Base-by-base conservation (phyloP, 2,113 vertebrate genomes). In the Nicator chloris region DNA sequence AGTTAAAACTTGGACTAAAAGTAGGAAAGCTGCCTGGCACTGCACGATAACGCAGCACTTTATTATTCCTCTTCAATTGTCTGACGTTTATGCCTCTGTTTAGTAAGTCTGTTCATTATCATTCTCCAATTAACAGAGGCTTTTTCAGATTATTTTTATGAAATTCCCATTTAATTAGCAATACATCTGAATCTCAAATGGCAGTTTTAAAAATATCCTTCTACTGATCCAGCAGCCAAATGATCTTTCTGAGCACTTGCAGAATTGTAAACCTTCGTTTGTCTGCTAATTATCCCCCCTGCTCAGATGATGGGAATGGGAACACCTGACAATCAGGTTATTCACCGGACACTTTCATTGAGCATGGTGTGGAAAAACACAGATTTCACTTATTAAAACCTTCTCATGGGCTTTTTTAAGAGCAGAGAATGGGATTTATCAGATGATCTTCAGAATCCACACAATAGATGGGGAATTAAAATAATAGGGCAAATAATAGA, bases 241-340 rank as follows among this genome's bases (percentile, higher is more conserved):
- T 66, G 77, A 92, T 83, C 89, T 94, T 92, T 93, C 83, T 91
- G 94, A 87, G 82, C 95, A 92, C 68, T 92, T 75, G 51, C 53
- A 70, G 86, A 45, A 92, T 65, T 93, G 79, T 60, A 97, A 97
- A 97, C 90, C 93, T 96, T 75, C 75, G 2, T 73, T 93, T 88
- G 82, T 70, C 93, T 97, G 92, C 87, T 97, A 94, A 96, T 97
- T 96, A 97, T 94, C 71, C 89, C 78, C 47, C 88, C 86, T 33
- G 57, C 95, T 97, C 69, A 50, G 82, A 88, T 72, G 86, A 88
- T 88, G 93, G 91, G 93, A 76, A 88, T 42, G 73, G 10, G 51
- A 96, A 68, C 96, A 97, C 97, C 97, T 97, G 97, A 98, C 94
- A 95, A 86, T 95, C 93, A 77, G 94, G 94, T 97, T 96, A 96